Evolutionary conservation across 1,140 invertebrate genomes (phyloP).

Genomic region (Euborellia annulipes): DNA sequence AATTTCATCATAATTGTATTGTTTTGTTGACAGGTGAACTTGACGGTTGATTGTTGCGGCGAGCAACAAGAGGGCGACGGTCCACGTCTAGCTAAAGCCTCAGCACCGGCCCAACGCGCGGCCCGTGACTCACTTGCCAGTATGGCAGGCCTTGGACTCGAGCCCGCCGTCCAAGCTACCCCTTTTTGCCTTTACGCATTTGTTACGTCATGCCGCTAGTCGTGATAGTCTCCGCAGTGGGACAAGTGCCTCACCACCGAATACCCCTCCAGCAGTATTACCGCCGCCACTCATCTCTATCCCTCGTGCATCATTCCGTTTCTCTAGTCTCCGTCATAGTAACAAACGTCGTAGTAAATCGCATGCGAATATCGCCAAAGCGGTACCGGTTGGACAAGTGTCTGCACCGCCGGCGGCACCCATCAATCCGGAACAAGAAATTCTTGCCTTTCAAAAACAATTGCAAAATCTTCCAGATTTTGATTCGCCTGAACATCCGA

Average conservation of each 20-base stretch:
- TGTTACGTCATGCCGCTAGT: slow-evolving; percentile 20
- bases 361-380: slow-evolving; percentile 27
- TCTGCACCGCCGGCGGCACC: too few relatives aligned
- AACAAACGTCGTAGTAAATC: slow-evolving; percentile 23
- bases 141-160: slow-evolving; percentile 20
- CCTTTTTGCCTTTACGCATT: slow-evolving; percentile 23
- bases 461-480: slow-evolving; percentile 36
- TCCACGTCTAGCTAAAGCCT: slow-evolving; percentile 18
- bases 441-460: slow-evolving; percentile 34
- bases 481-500: slow-evolving; percentile 22
- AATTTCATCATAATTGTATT: too few relatives aligned
- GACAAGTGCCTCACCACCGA: slow-evolving; percentile 1
- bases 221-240: slow-evolving; percentile 18
- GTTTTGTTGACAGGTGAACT: slow-evolving; percentile 26
- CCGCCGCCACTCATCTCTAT: slow-evolving; percentile 14
- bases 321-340: slow-evolving; percentile 20
- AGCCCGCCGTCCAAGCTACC: slow-evolving; percentile 22
- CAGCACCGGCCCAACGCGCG: slow-evolving; percentile 3
- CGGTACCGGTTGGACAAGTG: slow-evolving; percentile 7
- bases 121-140: slow-evolving; percentile 18
- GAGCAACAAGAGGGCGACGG: too few relatives aligned
- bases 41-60: slow-evolving; percentile 26
- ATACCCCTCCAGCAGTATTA: slow-evolving; percentile 10
- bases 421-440: slow-evolving; percentile 32
- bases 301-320: slow-evolving; percentile 19